These are phyloP conservation scores for Oikopleura dioica DNA, from an alignment of 23 tunicate genomes.

Conservation along the genomic window DNA sequence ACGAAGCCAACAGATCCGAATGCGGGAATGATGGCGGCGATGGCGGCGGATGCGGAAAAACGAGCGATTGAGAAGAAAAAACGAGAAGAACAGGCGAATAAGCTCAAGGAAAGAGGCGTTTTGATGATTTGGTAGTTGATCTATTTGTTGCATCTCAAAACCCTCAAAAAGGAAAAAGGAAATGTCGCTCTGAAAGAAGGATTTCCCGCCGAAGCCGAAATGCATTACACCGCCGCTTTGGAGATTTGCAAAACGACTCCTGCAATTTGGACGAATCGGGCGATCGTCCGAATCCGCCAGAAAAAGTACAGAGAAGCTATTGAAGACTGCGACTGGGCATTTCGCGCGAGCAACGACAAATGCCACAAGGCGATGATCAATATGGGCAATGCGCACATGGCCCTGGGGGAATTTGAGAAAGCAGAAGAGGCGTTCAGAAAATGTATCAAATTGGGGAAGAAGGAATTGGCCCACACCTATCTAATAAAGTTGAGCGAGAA, in stretches of 20 bases:
- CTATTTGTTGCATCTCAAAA: too few species aligned
- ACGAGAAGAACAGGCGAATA: background rate
- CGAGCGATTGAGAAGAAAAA: background rate
- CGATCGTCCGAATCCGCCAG: constrained; percentile 1
- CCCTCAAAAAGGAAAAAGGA: too few species aligned
- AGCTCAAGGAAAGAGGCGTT: background rate
- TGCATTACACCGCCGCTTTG: background rate
- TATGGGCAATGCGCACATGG: background rate
- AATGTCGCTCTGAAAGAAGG: background rate
- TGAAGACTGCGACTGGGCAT: constrained; percentile 9
- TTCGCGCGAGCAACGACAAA: background rate
- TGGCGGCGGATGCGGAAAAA: constrained; percentile 11
- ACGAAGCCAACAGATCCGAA: background rate
- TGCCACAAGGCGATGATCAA: background rate
- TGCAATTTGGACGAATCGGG: constrained; percentile 8
- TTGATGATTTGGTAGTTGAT: too few species aligned
- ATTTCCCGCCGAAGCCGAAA: background rate
- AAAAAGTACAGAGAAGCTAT: background rate
- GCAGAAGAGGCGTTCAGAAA: background rate
- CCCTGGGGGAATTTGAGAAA: background rate
- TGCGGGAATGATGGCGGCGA: background rate
- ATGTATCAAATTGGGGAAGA: background rate
- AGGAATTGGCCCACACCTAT: background rate
- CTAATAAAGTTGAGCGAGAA: background rate
- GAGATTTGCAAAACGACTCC: background rate